Conservation (phyloP, 2,113 vertebrate genomes). For the Gallinago undulata region DNA sequence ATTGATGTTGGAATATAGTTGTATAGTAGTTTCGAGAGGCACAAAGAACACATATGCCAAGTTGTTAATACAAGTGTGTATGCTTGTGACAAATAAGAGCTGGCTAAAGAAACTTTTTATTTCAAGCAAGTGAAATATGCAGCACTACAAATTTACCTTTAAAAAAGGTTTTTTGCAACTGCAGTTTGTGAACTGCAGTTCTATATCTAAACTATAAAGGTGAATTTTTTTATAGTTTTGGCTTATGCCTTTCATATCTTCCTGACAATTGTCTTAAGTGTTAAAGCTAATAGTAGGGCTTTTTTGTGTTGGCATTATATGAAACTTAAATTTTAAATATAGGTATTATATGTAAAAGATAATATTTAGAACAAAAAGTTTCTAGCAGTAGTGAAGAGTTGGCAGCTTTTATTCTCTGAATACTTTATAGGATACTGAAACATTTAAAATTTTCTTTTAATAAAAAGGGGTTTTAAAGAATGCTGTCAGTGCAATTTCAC, state of each 20-base stretch:
- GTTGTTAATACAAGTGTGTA: neutral
- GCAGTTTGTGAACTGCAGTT: neutral
- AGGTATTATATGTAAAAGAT: neutral
- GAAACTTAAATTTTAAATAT: neutral
- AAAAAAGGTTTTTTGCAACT: neutral
- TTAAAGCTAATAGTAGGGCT: neutral
- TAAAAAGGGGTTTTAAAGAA: neutral
- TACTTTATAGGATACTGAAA: neutral
- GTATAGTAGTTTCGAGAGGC: neutral
- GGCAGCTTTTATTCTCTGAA: neutral
- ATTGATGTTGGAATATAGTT: neutral
- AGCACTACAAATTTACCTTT: neutral
- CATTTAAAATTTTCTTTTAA: neutral
- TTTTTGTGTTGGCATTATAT: neutral
- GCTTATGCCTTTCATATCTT: neutral
- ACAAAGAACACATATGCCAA: neutral
- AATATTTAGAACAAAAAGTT: neutral
- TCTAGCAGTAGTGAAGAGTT: neutral
- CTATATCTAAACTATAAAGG: too few relatives aligned
- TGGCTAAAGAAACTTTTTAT: neutral
- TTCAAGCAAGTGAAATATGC: neutral
- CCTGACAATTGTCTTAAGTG: neutral
- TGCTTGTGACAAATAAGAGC: neutral
- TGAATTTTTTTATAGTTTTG: neutral
- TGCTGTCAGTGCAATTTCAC: neutral